Evolutionary conservation across 2,797 vertebrate species (phyloP).

Genomic region (Potorous gilbertii): DNA sequence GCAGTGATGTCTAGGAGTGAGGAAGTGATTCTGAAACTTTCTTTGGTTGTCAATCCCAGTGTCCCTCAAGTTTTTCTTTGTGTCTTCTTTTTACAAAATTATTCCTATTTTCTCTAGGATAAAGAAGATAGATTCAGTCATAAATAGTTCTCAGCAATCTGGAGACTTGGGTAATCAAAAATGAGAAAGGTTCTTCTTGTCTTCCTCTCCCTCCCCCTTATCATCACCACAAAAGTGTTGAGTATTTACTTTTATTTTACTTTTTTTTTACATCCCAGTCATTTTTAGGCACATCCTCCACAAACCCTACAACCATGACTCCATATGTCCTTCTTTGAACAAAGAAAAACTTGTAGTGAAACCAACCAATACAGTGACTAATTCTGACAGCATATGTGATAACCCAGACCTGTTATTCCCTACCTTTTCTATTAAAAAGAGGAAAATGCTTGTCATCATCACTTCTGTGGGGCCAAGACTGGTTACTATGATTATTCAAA

Average conservation of each 20-base stretch:
- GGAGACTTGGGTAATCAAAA: not conserved
- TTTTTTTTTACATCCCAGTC: not conserved
- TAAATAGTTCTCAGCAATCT: constrained; percentile 12
- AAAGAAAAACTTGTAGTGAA: not conserved
- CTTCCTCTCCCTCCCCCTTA: not conserved
- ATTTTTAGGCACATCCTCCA: not conserved
- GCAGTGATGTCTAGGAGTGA: not conserved
- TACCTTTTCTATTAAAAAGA: not conserved
- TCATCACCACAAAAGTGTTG: not conserved
- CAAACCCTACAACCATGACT: not conserved
- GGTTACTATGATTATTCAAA: not conserved
- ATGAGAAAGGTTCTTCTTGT: not conserved
- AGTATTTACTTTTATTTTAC: not conserved
- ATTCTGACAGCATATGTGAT: not conserved
- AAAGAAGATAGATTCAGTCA: constrained; percentile 36
- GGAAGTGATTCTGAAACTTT: not conserved
- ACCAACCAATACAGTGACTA: not conserved
- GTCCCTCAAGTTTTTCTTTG: not conserved
- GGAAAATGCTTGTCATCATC: not conserved
- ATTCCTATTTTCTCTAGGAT: constrained; percentile 21
- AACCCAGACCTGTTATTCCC: not conserved
- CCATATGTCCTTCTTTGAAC: not conserved
- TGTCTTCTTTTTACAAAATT: constrained; percentile 9
- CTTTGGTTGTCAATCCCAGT: not conserved
- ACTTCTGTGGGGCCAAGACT: not conserved